A percentile compares a stretch with the other conserved stretches of the same genome.
These are phyloP conservation scores for Drosophila anceps DNA, from an alignment of 2,888 invertebrate species.

Conservation along the genomic window DNA sequence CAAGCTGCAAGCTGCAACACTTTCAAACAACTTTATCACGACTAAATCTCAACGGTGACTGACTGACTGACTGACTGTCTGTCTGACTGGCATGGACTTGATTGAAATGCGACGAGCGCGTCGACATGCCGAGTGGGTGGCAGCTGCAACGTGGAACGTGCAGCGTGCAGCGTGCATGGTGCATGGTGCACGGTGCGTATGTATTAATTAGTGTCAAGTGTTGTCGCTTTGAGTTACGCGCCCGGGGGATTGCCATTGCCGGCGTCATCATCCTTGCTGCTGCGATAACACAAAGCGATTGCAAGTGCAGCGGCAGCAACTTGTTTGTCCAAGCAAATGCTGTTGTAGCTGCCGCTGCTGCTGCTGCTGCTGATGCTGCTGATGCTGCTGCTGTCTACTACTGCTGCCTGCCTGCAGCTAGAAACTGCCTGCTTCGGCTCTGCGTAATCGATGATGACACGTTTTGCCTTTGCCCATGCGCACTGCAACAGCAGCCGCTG, in stretches of 20 bases:
- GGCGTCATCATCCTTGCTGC: constrained; percentile 53
- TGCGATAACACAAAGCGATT: constrained; percentile 77
- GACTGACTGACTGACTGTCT: constrained; percentile 37
- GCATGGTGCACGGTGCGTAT: constrained; percentile 61
- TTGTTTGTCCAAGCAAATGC: constrained; percentile 54
- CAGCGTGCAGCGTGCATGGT: constrained; percentile 8
- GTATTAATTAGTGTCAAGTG: constrained; percentile 83
- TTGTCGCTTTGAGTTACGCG: constrained; percentile 83
- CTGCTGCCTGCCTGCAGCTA: constrained; percentile 19
- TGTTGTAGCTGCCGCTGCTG: constrained; percentile 8
- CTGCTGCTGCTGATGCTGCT: constrained; percentile 6
- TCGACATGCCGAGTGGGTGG: constrained; percentile 70
- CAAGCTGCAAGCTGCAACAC: constrained; percentile 68
- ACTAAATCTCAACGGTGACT: constrained; percentile 69
- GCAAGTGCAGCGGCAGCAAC: constrained; percentile 61
- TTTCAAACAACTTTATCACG: constrained; percentile 80
- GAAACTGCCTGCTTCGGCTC: constrained; percentile 34
- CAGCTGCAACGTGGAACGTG: constrained; percentile 29
- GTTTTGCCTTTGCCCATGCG: constrained; percentile 78
- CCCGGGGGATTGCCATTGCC: constrained; percentile 73
- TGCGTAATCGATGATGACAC: constrained; percentile 80
- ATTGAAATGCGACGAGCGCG: constrained; percentile 77
- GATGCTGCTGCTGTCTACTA: constrained; percentile 11
- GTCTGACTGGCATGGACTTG: constrained; percentile 66
- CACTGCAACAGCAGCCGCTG: constrained; percentile 44